Evolutionary conservation across 2,797 vertebrate genomes (phyloP), one percentile per base, ranked within the genome.

Genomic region (Pyrrhura leucotis): DNA sequence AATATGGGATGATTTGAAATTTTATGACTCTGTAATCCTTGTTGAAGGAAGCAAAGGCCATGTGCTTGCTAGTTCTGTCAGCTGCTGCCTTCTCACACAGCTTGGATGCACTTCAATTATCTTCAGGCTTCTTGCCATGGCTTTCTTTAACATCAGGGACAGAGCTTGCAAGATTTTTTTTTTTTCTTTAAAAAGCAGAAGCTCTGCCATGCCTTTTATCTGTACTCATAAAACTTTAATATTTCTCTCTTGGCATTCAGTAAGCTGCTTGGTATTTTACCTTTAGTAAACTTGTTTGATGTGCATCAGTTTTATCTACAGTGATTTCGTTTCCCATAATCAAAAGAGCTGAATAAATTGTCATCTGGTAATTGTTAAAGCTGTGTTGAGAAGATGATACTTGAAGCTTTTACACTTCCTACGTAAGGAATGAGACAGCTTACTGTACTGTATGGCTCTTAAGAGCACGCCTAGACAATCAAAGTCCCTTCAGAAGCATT

Each of bases 201-300:
- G 31, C 12, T 83, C 53, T 88, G 42, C 29, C 6, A 1, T 93
- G 33, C 44, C 37, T n/a, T 9, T 45, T 47, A 47, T 45, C 15
- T 8, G 4, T 63, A 21, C 8, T 88, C 3, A 0, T 9, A 61
- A 65, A 22, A 53, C 14, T 68, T 65, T 3, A 33, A 0, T 29
- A 14, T 66, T 90, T 91, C 28, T 62, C 16, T 65, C 67, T 42
- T 58, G 40, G 25, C 33, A 58, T 1, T 63, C 22, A 33, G 29
- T 53, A 47, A 76, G n/a, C 35, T 61, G 39, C 25, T 62, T 69
- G 21, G 23, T 48, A 15, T 87, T 84, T 78, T 54, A 54, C 23
- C 8, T 54, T 61, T 42, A 65, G 33, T 29, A 65, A 25, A 8
- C 5, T 37, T 4, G 3, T 74, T 88, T 66, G 17, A 20, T 79